These are phyloP conservation scores for Bugulina stolonifera DNA, from an alignment of 2,888 invertebrate species.

Conservation along the genomic window DNA sequence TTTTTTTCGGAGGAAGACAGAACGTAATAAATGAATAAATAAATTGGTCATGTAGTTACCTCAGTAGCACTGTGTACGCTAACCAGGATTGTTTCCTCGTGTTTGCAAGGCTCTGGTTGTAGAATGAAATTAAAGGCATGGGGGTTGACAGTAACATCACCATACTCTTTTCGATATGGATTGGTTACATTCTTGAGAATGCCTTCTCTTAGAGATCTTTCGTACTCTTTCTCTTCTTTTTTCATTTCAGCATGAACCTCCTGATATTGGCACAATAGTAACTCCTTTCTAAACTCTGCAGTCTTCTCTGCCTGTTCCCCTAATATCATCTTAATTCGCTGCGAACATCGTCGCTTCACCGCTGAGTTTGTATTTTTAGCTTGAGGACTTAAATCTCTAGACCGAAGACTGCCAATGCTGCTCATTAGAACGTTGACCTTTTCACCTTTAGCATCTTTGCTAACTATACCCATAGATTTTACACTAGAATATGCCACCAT, in stretches of 20 bases:
- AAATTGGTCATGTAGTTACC: background rate
- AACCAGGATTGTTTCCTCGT: background rate
- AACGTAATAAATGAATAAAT: background rate
- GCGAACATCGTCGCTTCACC: background rate
- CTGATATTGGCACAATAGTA: conserved; percentile 10
- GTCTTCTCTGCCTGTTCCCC: background rate
- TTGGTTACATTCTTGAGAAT: background rate
- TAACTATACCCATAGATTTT: background rate
- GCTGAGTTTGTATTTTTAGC: background rate
- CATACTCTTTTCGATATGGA: conserved; percentile 1
- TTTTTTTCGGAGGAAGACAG: too few species aligned
- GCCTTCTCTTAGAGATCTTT: background rate
- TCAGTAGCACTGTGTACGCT: conserved; percentile 9
- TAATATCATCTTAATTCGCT: background rate
- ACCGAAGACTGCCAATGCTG: background rate
- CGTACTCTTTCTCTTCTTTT: background rate
- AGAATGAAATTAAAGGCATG: background rate
- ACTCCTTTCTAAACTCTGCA: background rate
- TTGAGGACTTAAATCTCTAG: background rate
- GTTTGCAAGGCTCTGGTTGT: background rate
- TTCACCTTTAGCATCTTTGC: background rate
- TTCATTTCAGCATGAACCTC: background rate
- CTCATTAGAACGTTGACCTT: background rate
- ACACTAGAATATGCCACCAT: background rate
- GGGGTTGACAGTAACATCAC: background rate